A percentile compares a stretch with the other conserved stretches of the same genome.
These are phyloP conservation scores for Nyctibius grandis DNA, from an alignment of 2,797 vertebrate genomes.

Conservation along the genomic window DNA sequence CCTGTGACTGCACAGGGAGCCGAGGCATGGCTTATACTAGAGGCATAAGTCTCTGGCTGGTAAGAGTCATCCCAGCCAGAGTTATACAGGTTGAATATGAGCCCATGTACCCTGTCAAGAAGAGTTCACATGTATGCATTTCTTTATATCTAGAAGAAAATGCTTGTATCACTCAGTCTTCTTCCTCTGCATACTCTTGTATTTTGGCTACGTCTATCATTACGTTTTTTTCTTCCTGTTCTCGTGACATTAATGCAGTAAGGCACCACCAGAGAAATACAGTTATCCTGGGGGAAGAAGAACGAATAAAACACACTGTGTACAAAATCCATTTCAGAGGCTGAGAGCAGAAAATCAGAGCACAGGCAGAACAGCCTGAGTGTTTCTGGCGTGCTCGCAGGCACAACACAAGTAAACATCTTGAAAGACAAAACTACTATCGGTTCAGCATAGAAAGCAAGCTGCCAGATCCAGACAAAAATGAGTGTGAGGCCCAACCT, in stretches of 20 bases:
- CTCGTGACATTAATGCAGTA: background rate
- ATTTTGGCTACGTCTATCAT: background rate
- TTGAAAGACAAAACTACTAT: conserved; percentile 60
- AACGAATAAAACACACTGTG: background rate
- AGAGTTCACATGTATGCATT: background rate
- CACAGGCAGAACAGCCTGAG: background rate
- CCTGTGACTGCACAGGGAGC: background rate
- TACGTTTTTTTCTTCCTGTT: background rate
- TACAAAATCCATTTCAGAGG: background rate
- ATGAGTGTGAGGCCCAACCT: background rate
- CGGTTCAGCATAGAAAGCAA: background rate
- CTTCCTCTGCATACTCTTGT: background rate
- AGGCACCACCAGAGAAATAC: background rate
- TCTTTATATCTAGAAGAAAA: background rate
- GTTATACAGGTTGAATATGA: background rate
- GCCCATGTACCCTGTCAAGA: background rate
- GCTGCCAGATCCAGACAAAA: conserved; percentile 9
- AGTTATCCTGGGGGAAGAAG: background rate
- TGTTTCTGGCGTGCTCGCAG: conserved; percentile 35
- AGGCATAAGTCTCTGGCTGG: background rate
- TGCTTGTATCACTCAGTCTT: background rate
- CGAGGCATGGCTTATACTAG: background rate
- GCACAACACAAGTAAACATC: conserved; percentile 47
- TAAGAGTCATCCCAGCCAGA: background rate
- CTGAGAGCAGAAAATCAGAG: background rate